A percentile compares a stretch with the other conserved stretches of the same genome.
Conservation (phyloP, 2,113 vertebrate species). For the Pterocles gutturalis region DNA sequence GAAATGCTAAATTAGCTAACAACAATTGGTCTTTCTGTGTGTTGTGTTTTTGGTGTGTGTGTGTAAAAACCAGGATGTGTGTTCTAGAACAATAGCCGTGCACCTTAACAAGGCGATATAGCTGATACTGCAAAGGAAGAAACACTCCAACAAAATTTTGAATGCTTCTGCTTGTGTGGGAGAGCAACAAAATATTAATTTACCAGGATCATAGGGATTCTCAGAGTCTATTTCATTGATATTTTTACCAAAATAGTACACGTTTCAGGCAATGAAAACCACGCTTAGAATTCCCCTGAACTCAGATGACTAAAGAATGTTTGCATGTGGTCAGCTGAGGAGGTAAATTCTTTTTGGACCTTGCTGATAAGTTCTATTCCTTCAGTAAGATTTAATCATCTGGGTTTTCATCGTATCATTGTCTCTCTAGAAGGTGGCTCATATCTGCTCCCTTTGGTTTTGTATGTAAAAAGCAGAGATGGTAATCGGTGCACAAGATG, state of each 20-base stretch:
- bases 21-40: neutral
- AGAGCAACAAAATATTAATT: neutral
- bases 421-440: neutral
- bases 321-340: neutral
- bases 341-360: neutral
- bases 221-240: neutral
- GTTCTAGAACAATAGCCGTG: neutral
- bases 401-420: neutral
- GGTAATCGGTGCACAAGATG: neutral
- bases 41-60: neutral
- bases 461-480: neutral
- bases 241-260: neutral
- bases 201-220: neutral
- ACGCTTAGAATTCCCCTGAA: neutral
- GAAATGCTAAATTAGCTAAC: neutral
- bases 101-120: neutral
- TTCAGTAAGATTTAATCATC: neutral
- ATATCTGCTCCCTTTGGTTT: neutral
- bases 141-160: neutral
- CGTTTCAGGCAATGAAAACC: neutral
- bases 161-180: neutral
- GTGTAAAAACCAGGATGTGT: neutral
- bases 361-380: neutral
- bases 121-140: neutral
- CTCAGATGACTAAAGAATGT: neutral